Evolutionary conservation across 2,888 invertebrate genomes (phyloP).

Genomic region (Ennomos erosarius): DNA sequence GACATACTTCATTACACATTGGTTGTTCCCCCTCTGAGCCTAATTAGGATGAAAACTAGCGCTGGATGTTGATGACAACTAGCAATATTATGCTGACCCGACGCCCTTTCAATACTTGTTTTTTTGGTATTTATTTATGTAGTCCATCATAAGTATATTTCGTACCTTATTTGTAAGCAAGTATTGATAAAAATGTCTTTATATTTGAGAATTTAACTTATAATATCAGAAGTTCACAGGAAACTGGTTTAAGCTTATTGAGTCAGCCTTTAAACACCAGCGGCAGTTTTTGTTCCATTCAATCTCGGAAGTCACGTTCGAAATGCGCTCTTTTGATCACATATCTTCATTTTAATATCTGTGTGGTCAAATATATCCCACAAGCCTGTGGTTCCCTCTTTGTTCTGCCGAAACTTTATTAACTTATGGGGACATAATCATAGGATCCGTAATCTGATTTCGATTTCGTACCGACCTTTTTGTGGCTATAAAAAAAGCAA

Average conservation of each 20-base stretch:
- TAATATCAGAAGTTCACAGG: too few relatives aligned
- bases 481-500: conserved; percentile 70
- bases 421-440: conserved; percentile 68
- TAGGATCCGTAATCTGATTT: conserved; percentile 76
- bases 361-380: conserved; percentile 59
- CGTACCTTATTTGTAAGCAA: too few relatives aligned
- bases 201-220: too few relatives aligned
- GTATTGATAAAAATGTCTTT: too few relatives aligned
- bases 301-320: conserved; percentile 65
- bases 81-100: too few relatives aligned
- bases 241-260: not conserved
- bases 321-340: conserved; percentile 54
- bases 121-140: too few relatives aligned
- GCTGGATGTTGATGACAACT: too few relatives aligned
- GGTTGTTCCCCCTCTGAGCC: too few relatives aligned
- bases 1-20: too few relatives aligned
- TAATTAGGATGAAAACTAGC: too few relatives aligned
- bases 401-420: conserved; percentile 70
- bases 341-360: conserved; percentile 54
- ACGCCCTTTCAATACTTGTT: too few relatives aligned
- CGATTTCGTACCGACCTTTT: conserved; percentile 75
- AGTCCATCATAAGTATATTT: too few relatives aligned
- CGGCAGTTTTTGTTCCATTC: conserved; percentile 46
- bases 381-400: conserved; percentile 61
- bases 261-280: conserved; percentile 39